Evolutionary conservation across 1,140 invertebrate species (phyloP).

Genomic region (Brachionus paranguensis): DNA sequence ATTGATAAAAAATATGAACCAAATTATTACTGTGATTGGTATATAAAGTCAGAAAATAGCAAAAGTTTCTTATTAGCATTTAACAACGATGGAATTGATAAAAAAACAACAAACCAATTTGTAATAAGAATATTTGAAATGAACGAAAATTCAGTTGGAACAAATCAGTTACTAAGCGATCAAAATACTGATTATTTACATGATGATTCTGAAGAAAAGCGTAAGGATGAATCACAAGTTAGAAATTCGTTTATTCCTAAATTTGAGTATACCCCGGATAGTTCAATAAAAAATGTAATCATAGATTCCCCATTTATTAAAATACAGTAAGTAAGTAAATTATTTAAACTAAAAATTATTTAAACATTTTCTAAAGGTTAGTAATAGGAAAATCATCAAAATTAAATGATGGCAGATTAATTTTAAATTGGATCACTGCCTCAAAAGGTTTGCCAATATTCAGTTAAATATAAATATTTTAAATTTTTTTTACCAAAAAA

Average conservation of each 20-base stretch:
- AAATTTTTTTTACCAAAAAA: not conserved
- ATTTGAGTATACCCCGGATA: constrained; percentile 5
- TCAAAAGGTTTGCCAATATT: not conserved
- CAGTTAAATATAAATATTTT: not conserved
- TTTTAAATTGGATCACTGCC: constrained; percentile 17
- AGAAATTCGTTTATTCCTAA: not conserved
- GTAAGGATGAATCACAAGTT: not conserved
- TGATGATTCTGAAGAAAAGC: not conserved
- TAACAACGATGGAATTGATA: not conserved
- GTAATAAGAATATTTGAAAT: constrained; percentile 29
- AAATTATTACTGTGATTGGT: constrained; percentile 35
- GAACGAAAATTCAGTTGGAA: not conserved
- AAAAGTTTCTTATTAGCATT: constrained; percentile 12
- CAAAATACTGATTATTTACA: not conserved
- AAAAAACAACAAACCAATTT: not conserved
- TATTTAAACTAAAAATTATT: not conserved
- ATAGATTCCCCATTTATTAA: constrained; percentile 9
- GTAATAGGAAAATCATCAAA: not conserved
- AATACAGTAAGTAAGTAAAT: not conserved
- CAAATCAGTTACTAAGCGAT: not conserved
- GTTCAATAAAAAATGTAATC: not conserved
- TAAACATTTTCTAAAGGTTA: not conserved
- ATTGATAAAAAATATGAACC: not conserved
- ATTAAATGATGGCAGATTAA: constrained; percentile 6
- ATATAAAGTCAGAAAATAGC: not conserved